Evolutionary conservation across 2,888 invertebrate genomes (phyloP).

Genomic region (Morpho deidamia): DNA sequence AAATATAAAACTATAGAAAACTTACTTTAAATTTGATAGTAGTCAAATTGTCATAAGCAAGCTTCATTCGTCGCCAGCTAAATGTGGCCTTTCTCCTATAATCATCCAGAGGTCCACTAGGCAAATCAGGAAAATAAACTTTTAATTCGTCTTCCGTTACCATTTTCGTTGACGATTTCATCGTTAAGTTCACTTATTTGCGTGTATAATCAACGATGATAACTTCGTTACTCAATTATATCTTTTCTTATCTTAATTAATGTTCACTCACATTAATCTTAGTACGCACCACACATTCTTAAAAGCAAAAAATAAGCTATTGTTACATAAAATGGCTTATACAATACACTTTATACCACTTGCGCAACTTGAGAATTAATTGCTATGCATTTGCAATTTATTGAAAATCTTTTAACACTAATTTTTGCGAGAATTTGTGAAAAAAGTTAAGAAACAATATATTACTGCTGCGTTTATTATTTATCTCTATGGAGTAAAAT

Average conservation of each 20-base stretch:
- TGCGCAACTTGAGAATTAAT: too few relatives aligned
- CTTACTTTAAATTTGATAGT: conserved; percentile 58
- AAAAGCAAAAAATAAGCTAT: too few relatives aligned
- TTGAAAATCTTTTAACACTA: too few relatives aligned
- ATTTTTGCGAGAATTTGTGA: too few relatives aligned
- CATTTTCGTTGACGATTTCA: conserved; percentile 22
- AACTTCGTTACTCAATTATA: background rate
- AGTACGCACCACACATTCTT: background rate
- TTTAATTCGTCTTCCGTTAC: conserved; percentile 50
- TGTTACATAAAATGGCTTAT: too few relatives aligned
- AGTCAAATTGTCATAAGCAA: conserved; percentile 51
- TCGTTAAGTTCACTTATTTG: conserved; percentile 1
- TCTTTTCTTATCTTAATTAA: background rate
- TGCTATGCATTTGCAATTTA: too few relatives aligned
- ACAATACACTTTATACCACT: too few relatives aligned
- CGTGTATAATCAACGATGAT: background rate
- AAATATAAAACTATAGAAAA: background rate
- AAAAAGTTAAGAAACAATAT: too few relatives aligned
- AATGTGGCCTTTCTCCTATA: conserved; percentile 82
- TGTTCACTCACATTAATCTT: background rate
- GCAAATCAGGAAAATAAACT: conserved; percentile 76
- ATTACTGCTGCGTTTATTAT: too few relatives aligned
- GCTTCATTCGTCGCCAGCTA: conserved; percentile 81
- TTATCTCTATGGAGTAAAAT: too few relatives aligned
- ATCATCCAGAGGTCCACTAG: conserved; percentile 79